Evolutionary conservation across 2,797 vertebrate species (phyloP).

Genomic region (Falco biarmicus): DNA sequence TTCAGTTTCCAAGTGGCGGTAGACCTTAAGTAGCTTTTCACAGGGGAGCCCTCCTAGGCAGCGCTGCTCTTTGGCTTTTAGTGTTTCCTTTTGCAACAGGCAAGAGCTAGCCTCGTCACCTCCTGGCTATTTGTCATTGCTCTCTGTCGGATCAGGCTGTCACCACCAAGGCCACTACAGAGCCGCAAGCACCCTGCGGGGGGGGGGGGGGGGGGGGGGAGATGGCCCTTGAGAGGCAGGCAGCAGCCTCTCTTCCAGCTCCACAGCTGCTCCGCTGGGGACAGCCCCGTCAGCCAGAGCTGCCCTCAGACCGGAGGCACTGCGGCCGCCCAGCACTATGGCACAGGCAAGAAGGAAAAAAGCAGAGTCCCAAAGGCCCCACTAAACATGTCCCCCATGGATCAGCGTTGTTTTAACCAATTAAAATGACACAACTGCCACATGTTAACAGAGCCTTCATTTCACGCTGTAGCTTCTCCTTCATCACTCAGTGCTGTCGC

Average conservation of each 20-base stretch:
- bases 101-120: constrained; percentile 6
- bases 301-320: neutral
- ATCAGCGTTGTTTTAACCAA: neutral
- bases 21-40: neutral
- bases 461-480: neutral
- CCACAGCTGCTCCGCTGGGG: neutral
- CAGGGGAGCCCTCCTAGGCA: neutral
- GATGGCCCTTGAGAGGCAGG: neutral
- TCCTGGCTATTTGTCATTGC: constrained; percentile 11
- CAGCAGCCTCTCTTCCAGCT: neutral
- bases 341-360: neutral
- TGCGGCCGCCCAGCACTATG: fast-evolving
- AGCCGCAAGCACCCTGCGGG: constrained; percentile 4
- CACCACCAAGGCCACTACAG: neutral
- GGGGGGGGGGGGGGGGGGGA: neutral
- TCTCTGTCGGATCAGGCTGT: neutral
- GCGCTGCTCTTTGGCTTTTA: neutral
- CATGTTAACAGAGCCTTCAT: neutral
- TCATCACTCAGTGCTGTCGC: neutral
- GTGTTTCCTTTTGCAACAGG: constrained; percentile 12
- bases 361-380: constrained; percentile 1
- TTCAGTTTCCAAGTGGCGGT: neutral
- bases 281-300: neutral
- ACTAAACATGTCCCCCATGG: constrained; percentile 3
- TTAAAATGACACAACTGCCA: constrained; percentile 34